phyloP scores from a whole-genome alignment of 2,888 invertebrate species.

The Harpalus rufipes region DNA sequence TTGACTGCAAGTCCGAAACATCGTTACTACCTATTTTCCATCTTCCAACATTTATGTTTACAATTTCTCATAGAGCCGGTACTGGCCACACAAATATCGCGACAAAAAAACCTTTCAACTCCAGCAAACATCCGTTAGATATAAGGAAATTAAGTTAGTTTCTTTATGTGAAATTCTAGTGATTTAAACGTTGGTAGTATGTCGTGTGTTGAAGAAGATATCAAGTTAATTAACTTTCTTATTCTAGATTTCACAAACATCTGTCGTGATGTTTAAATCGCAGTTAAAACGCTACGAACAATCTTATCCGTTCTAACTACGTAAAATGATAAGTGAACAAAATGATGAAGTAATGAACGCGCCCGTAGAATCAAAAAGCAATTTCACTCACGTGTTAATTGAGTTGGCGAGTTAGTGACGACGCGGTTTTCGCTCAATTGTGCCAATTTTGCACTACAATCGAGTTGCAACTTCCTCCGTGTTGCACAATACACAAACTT shows the following conservation, averaged over 20 bases:
- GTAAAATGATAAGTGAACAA: conserved; percentile 8
- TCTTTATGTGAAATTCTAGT: not conserved
- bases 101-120: not conserved
- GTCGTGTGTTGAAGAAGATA: not conserved
- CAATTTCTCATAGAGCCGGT: no score
- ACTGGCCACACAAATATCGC: not conserved
- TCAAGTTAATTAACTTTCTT: conserved; percentile 6
- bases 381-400: conserved; percentile 47
- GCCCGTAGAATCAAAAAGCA: conserved; percentile 26
- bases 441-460: conserved; percentile 48
- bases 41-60: no score
- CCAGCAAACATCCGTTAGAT: not conserved
- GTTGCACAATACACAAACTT: conserved; percentile 1
- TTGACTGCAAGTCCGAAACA: no score
- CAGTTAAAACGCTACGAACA: conserved; percentile 30
- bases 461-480: conserved; percentile 23
- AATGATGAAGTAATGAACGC: conserved; percentile 31
- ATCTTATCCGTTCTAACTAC: not conserved
- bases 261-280: conserved; percentile 40
- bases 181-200: not conserved
- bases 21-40: no score
- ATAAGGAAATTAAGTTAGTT: not conserved
- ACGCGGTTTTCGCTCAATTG: conserved; percentile 48
- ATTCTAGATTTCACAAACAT: conserved; percentile 17
- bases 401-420: conserved; percentile 10